Evolutionary conservation across 2,888 invertebrate genomes (phyloP).

Genomic region (Mythimna pallens): DNA sequence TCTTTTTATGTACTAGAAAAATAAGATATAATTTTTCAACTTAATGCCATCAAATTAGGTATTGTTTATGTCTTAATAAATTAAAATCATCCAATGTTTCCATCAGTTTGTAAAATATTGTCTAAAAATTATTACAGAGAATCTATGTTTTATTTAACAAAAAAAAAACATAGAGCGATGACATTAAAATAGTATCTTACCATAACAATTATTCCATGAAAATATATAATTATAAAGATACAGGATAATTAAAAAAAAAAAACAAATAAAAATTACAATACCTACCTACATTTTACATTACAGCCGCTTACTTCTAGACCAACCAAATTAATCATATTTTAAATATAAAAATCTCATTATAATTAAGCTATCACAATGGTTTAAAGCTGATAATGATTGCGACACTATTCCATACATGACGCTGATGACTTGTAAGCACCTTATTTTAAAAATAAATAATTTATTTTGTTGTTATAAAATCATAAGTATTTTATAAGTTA

Average conservation of each 20-base stretch:
- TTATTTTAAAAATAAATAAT: constrained; percentile 32
- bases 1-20: not conserved
- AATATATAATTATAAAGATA: not conserved
- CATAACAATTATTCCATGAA: not conserved
- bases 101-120: not conserved
- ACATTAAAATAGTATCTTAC: not conserved
- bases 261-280: constrained; percentile 17
- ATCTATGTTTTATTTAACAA: not conserved
- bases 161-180: not conserved
- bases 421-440: constrained; percentile 60
- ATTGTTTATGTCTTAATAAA: not conserved
- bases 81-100: not conserved
- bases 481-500: not conserved
- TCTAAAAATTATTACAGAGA: not conserved
- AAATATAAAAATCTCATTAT: constrained; percentile 46
- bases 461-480: constrained; percentile 39
- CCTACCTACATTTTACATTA: constrained; percentile 8
- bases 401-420: constrained; percentile 56
- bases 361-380: constrained; percentile 78
- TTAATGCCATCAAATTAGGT: not conserved
- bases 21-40: not conserved
- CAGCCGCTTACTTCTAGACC: constrained; percentile 6
- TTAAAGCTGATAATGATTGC: constrained; percentile 77
- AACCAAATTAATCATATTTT: constrained; percentile 19
- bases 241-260: not conserved